Base-by-base conservation (phyloP, 2,888 invertebrate genomes). In the Diaprepes abbreviatus region DNA sequence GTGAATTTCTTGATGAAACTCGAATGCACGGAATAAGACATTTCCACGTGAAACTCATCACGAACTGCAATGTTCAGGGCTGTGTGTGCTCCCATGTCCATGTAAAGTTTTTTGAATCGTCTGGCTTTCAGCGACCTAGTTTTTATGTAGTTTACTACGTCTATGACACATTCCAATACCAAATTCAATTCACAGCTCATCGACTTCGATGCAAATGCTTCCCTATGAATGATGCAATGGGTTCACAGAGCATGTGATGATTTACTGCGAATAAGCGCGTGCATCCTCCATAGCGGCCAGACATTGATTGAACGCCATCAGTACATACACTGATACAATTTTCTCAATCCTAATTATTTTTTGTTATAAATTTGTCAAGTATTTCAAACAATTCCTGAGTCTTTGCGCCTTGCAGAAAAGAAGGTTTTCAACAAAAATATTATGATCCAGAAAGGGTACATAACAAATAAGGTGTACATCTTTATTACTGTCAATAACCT, bases 211-310 rank as follows among this genome's bases (percentile, higher is more conserved):
- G 71, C 64, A n/a, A n/a, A n/a, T n/a, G n/a, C n/a, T n/a, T n/a
- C n/a, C n/a, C n/a, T n/a, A n/a, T n/a, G n/a, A n/a, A n/a, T n/a
- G n/a, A n/a, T n/a, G n/a, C n/a, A n/a, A n/a, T n/a, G n/a, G n/a
- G n/a, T n/a, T n/a, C n/a, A n/a, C n/a, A n/a, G n/a, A n/a, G n/a
- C n/a, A n/a, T n/a, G n/a, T n/a, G n/a, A n/a, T n/a, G n/a, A n/a
- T 66, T 73, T 66, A 14, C 31, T 73, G 43, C 40, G 57, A 60
- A 75, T 70, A 58, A 70, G 66, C 21, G 72, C 31, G 38, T 70
- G 70, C 40, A 66, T 48, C 50, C 45, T 12, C 38, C 52, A 59
- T 66, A 66, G n/a, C 16, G 12, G 9, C 62, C 35, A 62, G 48
- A 48, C 62, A 33, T 62, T 12, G 33, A 45, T 17, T 17, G 57